phyloP scores from a whole-genome alignment of 2,888 invertebrate species.

The Molanna angustata region DNA sequence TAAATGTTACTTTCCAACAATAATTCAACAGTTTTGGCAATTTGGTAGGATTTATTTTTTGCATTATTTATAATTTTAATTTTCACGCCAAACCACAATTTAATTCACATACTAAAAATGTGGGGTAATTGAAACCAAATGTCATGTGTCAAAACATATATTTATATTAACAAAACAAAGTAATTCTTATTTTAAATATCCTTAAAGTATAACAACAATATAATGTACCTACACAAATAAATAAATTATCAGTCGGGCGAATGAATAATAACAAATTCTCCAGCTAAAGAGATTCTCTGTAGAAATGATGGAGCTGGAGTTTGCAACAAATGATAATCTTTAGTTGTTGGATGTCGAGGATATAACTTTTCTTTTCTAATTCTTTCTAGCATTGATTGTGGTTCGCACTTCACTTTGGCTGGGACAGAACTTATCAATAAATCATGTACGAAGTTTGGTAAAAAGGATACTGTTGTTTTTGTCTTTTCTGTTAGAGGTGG shows the following conservation, averaged over 20 bases:
- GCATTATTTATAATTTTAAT: constrained; percentile 8
- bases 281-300: constrained; percentile 73
- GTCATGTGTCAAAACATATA: constrained; percentile 21
- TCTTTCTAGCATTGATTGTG: constrained; percentile 67
- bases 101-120: constrained; percentile 10
- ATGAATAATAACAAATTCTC: constrained; percentile 65
- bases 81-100: constrained; percentile 1
- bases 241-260: constrained; percentile 12
- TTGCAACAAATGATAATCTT: constrained; percentile 66
- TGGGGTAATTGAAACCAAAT: constrained; percentile 11
- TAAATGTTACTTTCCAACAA: constrained; percentile 3
- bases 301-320: constrained; percentile 81
- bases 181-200: constrained; percentile 16
- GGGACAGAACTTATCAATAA: constrained; percentile 54
- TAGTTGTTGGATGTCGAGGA: constrained; percentile 57
- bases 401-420: constrained; percentile 62
- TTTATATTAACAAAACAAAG: constrained; percentile 20
- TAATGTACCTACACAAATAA: neutral
- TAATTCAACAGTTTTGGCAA: neutral
- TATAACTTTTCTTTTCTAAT: constrained; percentile 64
- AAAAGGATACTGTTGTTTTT: constrained; percentile 38
- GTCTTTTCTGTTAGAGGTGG: constrained; percentile 33
- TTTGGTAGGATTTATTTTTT: constrained; percentile 12
- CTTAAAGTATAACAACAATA: constrained; percentile 3
- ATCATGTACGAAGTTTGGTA: constrained; percentile 58